Percentiles rank a stretch among this genome's conserved stretches.
Evolutionary conservation across 2,797 vertebrate species (phyloP).

Genomic region (Carcharodon carcharias): DNA sequence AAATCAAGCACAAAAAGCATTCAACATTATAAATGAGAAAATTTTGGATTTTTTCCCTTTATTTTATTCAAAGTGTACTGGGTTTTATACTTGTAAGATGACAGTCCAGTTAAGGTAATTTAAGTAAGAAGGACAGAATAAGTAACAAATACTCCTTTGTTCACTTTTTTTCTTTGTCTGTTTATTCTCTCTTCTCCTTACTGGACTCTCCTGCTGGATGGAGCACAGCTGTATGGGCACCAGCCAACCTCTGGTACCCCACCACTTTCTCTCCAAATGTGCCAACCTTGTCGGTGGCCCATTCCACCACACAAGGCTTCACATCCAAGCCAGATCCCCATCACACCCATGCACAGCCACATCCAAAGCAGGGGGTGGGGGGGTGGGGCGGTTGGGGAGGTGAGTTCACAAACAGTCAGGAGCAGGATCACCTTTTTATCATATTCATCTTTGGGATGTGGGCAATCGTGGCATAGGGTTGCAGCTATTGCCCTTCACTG

Average conservation of each 20-base stretch:
- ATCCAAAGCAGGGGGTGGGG: neutral
- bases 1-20: conserved; percentile 4
- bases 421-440: neutral
- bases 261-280: neutral
- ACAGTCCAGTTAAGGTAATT: conserved; percentile 22
- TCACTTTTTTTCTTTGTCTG: neutral
- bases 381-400: too few species aligned
- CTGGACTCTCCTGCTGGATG: too few species aligned
- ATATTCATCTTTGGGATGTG: neutral
- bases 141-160: neutral
- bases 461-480: neutral
- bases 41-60: neutral
- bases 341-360: neutral
- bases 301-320: neutral
- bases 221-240: neutral
- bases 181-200: neutral
- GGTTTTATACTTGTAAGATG: neutral
- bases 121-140: conserved; percentile 7
- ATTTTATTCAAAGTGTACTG: neutral
- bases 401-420: too few species aligned
- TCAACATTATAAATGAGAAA: conserved; percentile 3
- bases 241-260: neutral
- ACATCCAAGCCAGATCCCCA: neutral
- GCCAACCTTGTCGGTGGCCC: neutral
- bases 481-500: neutral